Percentiles rank a stretch among this genome's conserved stretches.
These are phyloP conservation scores for Oscheius sp. DNA, from an alignment of 2,888 invertebrate species.

Conservation along the genomic window DNA sequence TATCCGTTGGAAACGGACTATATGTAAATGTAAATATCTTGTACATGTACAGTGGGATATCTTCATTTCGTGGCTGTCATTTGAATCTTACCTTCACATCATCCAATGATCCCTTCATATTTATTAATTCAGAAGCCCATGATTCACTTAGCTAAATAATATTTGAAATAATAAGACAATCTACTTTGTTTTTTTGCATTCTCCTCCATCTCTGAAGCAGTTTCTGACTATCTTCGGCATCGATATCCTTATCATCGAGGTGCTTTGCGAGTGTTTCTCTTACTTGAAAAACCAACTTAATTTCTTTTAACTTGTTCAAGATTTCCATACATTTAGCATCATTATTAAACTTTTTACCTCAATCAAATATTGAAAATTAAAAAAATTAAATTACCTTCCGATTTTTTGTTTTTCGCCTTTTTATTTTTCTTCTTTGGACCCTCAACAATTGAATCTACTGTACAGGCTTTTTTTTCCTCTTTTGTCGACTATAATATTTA, in stretches of 20 bases:
- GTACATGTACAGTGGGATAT: too few species aligned
- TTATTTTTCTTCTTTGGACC: too few species aligned
- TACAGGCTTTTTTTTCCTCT: too few species aligned
- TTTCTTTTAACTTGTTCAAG: constrained; percentile 3
- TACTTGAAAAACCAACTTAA: not conserved
- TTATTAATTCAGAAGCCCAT: not conserved
- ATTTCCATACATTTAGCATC: not conserved
- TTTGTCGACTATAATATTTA: too few species aligned
- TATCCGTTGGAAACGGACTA: too few species aligned
- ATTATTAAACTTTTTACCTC: not conserved
- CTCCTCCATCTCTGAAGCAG: constrained; percentile 20
- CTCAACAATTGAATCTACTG: too few species aligned
- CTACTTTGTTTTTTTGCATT: too few species aligned
- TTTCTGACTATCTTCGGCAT: not conserved
- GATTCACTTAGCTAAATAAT: not conserved
- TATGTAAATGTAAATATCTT: too few species aligned
- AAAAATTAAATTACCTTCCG: not conserved
- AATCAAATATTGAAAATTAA: not conserved
- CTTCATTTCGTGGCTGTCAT: too few species aligned
- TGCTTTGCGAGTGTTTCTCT: constrained; percentile 11
- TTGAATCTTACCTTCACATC: constrained; percentile 24
- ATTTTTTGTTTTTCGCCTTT: not conserved
- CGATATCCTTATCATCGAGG: not conserved
- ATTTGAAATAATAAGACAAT: too few species aligned
- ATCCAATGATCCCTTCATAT: constrained; percentile 14